Percentiles rank a stretch among this genome's conserved stretches.
These are phyloP conservation scores for Alitta virens DNA, from an alignment of 2,888 invertebrate genomes.

Conservation along the genomic window DNA sequence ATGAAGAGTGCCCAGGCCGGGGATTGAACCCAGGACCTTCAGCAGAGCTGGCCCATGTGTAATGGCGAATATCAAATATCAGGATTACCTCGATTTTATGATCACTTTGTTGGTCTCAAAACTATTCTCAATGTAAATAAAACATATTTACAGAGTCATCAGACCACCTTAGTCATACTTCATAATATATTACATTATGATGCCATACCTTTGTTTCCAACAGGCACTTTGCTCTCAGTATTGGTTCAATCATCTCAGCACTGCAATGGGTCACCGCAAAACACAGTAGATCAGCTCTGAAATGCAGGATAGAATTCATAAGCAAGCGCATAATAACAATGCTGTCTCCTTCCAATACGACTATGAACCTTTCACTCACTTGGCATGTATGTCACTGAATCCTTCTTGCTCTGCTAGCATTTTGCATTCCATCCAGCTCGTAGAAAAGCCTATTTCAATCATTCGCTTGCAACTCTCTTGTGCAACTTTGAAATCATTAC, in stretches of 20 bases:
- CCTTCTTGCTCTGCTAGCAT: slow-evolving; percentile 60
- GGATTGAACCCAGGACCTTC: too few species aligned
- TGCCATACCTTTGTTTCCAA: slow-evolving; percentile 51
- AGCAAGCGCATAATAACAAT: too few species aligned
- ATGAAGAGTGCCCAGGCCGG: too few species aligned
- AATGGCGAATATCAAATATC: too few species aligned
- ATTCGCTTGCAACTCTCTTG: slow-evolving; percentile 60
- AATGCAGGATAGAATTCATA: not conserved
- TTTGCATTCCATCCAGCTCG: slow-evolving; percentile 62
- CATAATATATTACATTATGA: too few species aligned
- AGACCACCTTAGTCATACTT: too few species aligned
- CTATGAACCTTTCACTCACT: slow-evolving; percentile 46
- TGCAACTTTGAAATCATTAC: slow-evolving; percentile 58
- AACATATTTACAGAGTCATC: too few species aligned
- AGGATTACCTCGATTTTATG: too few species aligned
- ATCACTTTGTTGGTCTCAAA: too few species aligned
- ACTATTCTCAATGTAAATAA: too few species aligned
- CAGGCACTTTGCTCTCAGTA: slow-evolving; percentile 46
- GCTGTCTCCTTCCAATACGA: too few species aligned
- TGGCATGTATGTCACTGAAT: slow-evolving; percentile 57
- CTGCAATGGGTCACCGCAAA: slow-evolving; percentile 60
- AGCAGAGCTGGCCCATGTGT: too few species aligned
- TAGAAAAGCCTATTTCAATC: slow-evolving; percentile 59
- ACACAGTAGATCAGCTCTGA: slow-evolving; percentile 55
- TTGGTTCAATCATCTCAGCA: slow-evolving; percentile 55